phyloP scores from a whole-genome alignment of 2,888 invertebrate genomes.

The Buathra laborator region DNA sequence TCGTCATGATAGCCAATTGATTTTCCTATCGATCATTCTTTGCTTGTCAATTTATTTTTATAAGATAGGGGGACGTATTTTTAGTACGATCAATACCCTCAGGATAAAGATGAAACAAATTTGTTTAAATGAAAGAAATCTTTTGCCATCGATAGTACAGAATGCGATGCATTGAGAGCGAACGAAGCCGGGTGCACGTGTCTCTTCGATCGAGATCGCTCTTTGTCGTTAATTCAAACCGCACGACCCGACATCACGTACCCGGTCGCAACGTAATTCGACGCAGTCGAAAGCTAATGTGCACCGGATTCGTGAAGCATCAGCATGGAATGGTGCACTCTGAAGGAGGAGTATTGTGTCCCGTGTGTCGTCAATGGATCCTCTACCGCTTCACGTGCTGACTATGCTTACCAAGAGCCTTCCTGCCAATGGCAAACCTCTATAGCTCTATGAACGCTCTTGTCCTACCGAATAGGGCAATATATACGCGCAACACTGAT shows the following conservation, averaged over 20 bases:
- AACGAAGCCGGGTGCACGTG: conserved; percentile 28
- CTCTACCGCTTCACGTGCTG: conserved; percentile 27
- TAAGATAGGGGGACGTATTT: neutral
- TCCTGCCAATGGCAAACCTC: conserved; percentile 10
- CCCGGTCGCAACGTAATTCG: conserved; percentile 5
- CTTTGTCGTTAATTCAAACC: conserved; percentile 53
- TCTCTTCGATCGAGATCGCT: conserved; percentile 15
- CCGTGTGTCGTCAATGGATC: conserved; percentile 25
- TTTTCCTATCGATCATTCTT: neutral
- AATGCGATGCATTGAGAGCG: neutral
- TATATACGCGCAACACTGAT: neutral
- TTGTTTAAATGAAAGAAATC: conserved; percentile 3
- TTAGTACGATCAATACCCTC: neutral
- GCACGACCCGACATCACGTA: conserved; percentile 41
- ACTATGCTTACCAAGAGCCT: conserved; percentile 5
- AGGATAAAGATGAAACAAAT: neutral
- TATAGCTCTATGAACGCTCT: conserved; percentile 29
- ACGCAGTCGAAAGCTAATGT: conserved; percentile 39
- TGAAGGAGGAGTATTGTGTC: conserved; percentile 47
- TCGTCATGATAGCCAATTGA: neutral
- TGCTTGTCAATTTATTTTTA: neutral
- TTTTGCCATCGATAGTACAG: neutral
- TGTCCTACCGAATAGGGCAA: conserved; percentile 22
- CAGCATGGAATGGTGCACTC: conserved; percentile 47
- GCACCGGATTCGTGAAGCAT: conserved; percentile 34